Evolutionary conservation across 2,113 vertebrate species (phyloP), one percentile per base, ranked within the genome.

Genomic region (Mirounga angustirostris): DNA sequence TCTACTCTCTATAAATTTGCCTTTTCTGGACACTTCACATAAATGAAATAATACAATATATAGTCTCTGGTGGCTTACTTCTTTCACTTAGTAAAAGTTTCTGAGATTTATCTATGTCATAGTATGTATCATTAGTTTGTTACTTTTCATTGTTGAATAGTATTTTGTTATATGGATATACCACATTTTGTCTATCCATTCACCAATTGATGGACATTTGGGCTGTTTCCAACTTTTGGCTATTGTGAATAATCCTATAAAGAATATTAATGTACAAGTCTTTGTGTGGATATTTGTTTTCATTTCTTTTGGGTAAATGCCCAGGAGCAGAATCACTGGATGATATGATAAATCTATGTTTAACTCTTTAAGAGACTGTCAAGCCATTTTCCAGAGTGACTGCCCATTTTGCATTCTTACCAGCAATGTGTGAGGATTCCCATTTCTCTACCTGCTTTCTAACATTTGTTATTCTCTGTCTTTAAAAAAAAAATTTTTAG

Each of bases 1-100:
- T 85, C 13, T 73, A 74, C 12, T 86, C n/a, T 91, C 61, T 96
- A 28, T 50, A 87, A n/a, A 83, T 71, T 97, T 94, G 19, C 52
- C n/a, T 78, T 89, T 94, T 69, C 40, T 26, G 56, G 33, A 84
- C 21, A 46, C 56, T 81, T 78, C 9, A 58, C 76, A n/a, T 43
- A 93, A 67, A 26, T 24, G 2, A 19, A 85, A 82, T 79, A 1
- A 3, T 83, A 33, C 1, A 58, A 50, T 24, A 85, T 50, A 11
- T 30, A 50, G 56, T 73, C 52, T 83, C 14, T 46, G 69, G 28
- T 65, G 21, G 46, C 33, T 89, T 94, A 46, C 73, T 87, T 87
- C 73, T 80, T 78, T 76, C 10, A 54, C 24, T 91, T 83, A 56
- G 33, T 69, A 63, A 11, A 81, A 46, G 26, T 76, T 90, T 81